Evolutionary conservation across 1,140 invertebrate species (phyloP).

Genomic region (Laodelphax striatellus): DNA sequence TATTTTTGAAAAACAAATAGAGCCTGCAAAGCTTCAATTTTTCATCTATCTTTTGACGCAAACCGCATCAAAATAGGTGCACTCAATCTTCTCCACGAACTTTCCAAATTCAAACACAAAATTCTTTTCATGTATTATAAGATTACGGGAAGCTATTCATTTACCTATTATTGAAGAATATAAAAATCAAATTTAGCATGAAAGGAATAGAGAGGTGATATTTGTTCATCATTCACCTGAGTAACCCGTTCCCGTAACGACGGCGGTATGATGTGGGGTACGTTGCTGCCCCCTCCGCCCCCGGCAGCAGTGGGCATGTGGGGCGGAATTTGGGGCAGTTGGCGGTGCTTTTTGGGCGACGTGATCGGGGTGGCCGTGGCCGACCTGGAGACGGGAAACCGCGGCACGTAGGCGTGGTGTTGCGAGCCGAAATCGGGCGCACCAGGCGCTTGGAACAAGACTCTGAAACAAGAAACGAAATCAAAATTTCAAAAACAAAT

Average conservation of each 20-base stretch:
- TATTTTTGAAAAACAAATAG: no score
- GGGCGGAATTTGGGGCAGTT: conserved; percentile 80
- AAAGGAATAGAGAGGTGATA: no score
- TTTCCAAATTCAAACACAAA: no score
- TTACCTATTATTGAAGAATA: no score
- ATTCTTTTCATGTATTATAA: no score
- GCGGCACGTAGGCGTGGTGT: conserved; percentile 30
- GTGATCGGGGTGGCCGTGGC: conserved; percentile 87
- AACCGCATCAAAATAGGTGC: no score
- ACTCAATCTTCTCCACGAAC: no score
- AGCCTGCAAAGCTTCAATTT: no score
- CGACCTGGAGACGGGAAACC: conserved; percentile 36
- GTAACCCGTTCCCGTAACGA: conserved; percentile 22
- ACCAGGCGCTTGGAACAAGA: conserved; percentile 1
- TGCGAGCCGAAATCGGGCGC: conserved; percentile 13
- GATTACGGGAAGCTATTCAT: no score
- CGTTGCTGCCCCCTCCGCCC: conserved; percentile 65
- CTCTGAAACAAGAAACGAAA: conserved; percentile 3
- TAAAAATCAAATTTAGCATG: no score
- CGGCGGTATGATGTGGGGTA: conserved; percentile 40
- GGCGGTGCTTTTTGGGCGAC: conserved; percentile 87
- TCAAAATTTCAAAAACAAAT: no score
- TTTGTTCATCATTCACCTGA: conserved; percentile 19
- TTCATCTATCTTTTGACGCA: no score
- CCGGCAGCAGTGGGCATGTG: conserved; percentile 41